A percentile compares a stretch with the other conserved stretches of the same genome.
Conservation (phyloP, 64 coral and sea anemone species). For the Actinia tenebrosa region DNA sequence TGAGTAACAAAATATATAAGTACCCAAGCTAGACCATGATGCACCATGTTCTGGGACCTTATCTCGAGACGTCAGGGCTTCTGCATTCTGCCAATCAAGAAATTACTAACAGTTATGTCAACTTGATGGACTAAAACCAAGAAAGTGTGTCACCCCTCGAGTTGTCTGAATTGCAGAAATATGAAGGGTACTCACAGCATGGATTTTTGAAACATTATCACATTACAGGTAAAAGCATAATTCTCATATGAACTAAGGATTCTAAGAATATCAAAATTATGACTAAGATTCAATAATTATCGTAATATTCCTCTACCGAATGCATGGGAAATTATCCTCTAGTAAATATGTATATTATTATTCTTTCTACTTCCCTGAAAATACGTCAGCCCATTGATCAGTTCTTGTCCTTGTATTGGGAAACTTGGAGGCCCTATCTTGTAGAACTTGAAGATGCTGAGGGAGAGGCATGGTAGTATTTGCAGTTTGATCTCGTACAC, state of each 20-base stretch:
- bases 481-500: constrained; percentile 87
- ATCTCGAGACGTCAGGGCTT: no score
- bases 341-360: background rate
- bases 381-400: background rate
- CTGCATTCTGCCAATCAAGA: no score
- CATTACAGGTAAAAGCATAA: background rate
- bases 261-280: constrained; percentile 1
- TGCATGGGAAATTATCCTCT: background rate
- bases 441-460: constrained; percentile 5
- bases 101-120: no score
- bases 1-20: no score
- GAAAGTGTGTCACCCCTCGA: no score
- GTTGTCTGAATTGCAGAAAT: no score
- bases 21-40: no score
- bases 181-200: no score
- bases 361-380: constrained; percentile 5
- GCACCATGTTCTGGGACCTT: no score
- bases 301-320: background rate
- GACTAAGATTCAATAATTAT: background rate
- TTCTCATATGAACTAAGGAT: background rate
- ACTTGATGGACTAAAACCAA: no score
- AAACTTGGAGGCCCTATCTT: background rate
- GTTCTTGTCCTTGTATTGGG: background rate
- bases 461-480: constrained; percentile 77
- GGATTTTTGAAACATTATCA: background rate